These are phyloP conservation scores for Propsilocerus akamusi DNA, from an alignment of 1,140 invertebrate species.

Conservation along the genomic window DNA sequence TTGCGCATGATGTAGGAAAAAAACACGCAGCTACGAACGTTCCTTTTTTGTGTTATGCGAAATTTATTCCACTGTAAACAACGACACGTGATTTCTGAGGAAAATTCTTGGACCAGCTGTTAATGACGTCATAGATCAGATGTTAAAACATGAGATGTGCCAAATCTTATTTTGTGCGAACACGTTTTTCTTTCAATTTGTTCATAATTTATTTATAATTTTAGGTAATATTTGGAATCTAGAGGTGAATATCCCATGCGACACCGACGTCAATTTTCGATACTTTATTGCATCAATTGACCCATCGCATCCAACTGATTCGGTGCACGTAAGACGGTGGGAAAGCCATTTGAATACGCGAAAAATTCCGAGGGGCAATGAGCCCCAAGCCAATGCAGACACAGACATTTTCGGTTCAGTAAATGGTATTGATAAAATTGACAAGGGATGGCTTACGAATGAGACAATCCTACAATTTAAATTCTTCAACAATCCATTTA, in stretches of 20 bases:
- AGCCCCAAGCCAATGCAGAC: conserved; percentile 15
- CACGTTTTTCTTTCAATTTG: no score
- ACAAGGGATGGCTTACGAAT: conserved; percentile 71
- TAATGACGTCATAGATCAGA: no score
- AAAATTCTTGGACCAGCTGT: no score
- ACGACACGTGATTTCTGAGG: no score
- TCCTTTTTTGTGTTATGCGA: no score
- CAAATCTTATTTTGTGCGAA: no score
- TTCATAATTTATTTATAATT: no score
- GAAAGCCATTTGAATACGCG: conserved; percentile 63
- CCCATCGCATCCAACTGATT: conserved; percentile 23
- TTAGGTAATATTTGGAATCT: conserved; percentile 28
- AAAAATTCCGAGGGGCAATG: conserved; percentile 23
- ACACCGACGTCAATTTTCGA: conserved; percentile 49
- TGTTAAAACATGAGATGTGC: no score
- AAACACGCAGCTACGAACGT: no score
- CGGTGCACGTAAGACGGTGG: conserved; percentile 56
- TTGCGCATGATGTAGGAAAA: no score
- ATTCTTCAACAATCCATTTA: conserved; percentile 64
- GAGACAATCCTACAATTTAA: conserved; percentile 78
- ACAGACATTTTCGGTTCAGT: conserved; percentile 44
- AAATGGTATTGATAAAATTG: conserved; percentile 39
- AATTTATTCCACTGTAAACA: no score
- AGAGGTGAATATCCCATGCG: conserved; percentile 36
- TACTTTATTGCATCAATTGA: conserved; percentile 53